Percentiles rank a stretch among this genome's conserved stretches.
Conservation (phyloP, 2,797 vertebrate species). For the Petrocephalus schoutedeni region DNA sequence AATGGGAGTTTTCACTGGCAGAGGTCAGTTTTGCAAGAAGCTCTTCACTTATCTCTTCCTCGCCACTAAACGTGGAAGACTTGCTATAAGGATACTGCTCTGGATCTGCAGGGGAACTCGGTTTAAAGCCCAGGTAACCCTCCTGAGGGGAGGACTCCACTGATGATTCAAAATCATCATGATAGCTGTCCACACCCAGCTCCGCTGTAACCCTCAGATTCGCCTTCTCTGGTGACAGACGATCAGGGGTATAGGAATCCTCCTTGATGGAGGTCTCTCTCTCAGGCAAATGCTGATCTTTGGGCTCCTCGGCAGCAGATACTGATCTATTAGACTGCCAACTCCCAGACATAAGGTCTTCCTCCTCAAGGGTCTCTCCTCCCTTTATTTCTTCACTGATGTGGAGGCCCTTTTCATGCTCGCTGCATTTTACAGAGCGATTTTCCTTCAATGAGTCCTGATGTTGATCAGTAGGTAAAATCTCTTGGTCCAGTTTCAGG, state of each 20-base stretch:
- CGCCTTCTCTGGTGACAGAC: conserved; percentile 55
- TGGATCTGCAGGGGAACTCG: conserved; percentile 35
- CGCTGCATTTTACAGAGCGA: conserved; percentile 22
- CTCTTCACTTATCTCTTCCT: conserved; percentile 77
- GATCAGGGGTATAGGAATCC: conserved; percentile 53
- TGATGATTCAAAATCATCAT: conserved; percentile 70
- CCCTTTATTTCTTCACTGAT: conserved; percentile 30
- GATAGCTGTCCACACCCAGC: conserved; percentile 44
- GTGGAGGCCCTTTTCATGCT: conserved; percentile 26
- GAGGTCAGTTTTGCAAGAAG: conserved; percentile 62
- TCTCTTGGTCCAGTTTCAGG: conserved; percentile 54
- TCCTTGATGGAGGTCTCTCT: conserved; percentile 42
- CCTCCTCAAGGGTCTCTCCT: conserved; percentile 39
- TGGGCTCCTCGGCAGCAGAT: conserved; percentile 39
- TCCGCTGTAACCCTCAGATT: conserved; percentile 41
- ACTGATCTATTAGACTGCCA: conserved; percentile 32
- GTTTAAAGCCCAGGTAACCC: conserved; percentile 37
- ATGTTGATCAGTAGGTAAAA: conserved; percentile 29
- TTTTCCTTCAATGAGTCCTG: conserved; percentile 31
- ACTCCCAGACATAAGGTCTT: conserved; percentile 25
- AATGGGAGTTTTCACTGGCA: conserved; percentile 52
- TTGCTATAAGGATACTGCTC: conserved; percentile 37
- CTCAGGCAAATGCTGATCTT: conserved; percentile 43
- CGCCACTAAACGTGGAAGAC: conserved; percentile 53
- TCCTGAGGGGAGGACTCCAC: conserved; percentile 48